Evolutionary conservation across 2,888 invertebrate genomes (phyloP).

Genomic region (Dilophus febrilis): DNA sequence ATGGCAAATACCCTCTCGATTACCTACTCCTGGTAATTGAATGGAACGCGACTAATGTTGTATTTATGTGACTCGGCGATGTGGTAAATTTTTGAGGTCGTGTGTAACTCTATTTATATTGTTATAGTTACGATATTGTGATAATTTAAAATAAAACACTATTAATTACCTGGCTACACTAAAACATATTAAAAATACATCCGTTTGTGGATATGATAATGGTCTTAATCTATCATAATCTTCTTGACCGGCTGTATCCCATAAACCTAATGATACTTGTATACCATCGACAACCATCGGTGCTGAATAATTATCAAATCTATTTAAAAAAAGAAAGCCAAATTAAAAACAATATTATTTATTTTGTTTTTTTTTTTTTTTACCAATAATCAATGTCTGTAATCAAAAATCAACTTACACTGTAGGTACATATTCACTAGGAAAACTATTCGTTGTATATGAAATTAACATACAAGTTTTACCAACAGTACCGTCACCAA

Average conservation of each 20-base stretch:
- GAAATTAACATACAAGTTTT: slow-evolving; percentile 90
- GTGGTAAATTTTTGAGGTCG: too few relatives aligned
- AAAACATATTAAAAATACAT: slow-evolving; percentile 98
- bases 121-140: not conserved
- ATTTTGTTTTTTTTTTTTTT: too few relatives aligned
- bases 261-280: slow-evolving; percentile 87
- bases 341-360: slow-evolving; percentile 5
- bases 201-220: slow-evolving; percentile 95
- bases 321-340: slow-evolving; percentile 24
- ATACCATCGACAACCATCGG: slow-evolving; percentile 98
- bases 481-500: slow-evolving; percentile 85
- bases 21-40: too few relatives aligned
- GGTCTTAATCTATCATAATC: slow-evolving; percentile 94
- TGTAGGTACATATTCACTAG: slow-evolving; percentile 87
- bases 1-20: too few relatives aligned
- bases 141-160: slow-evolving; percentile 1
- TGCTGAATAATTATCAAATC: slow-evolving; percentile 98
- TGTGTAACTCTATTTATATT: too few relatives aligned
- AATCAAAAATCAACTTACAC: slow-evolving; percentile 52
- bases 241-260: slow-evolving; percentile 98
- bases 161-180: slow-evolving; percentile 61
- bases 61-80: too few relatives aligned
- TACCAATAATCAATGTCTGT: not conserved
- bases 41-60: too few relatives aligned
- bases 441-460: slow-evolving; percentile 84